Evolutionary conservation across 2,888 invertebrate genomes (phyloP).

Genomic region (Choreutis nemorana): DNA sequence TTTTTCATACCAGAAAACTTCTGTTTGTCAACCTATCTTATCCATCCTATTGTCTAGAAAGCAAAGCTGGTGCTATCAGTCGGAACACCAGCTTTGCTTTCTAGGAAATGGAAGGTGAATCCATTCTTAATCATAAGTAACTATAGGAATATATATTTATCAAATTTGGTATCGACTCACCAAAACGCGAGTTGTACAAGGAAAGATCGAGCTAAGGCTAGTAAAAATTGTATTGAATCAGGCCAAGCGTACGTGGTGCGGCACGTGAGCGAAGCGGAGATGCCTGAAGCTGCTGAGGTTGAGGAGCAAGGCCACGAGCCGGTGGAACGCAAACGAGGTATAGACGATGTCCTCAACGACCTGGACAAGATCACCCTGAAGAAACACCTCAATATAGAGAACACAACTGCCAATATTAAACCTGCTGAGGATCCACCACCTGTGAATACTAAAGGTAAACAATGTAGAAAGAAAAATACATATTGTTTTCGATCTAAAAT

Average conservation of each 20-base stretch:
- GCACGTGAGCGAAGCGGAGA: slow-evolving; percentile 41
- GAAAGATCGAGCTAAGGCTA: no score
- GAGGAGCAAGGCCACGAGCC: slow-evolving; percentile 45
- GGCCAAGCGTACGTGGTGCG: slow-evolving; percentile 42
- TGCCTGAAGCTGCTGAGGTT: slow-evolving; percentile 26
- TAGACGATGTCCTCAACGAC: slow-evolving; percentile 53
- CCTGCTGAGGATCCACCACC: slow-evolving; percentile 41
- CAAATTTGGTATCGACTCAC: not conserved
- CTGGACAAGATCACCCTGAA: slow-evolving; percentile 55
- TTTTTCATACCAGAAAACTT: no score
- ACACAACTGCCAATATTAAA: slow-evolving; percentile 55
- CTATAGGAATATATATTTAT: slow-evolving; percentile 6
- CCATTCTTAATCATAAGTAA: no score
- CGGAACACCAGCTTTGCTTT: no score
- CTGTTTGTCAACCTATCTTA: no score
- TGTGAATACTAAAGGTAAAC: slow-evolving; percentile 20
- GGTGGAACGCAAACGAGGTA: slow-evolving; percentile 36
- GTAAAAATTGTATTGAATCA: no score
- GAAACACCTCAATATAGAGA: slow-evolving; percentile 50
- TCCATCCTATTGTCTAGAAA: no score
- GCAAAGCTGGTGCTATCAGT: no score
- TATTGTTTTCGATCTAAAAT: not conserved
- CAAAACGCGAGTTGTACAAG: not conserved
- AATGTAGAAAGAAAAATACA: not conserved
- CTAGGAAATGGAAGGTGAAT: no score